Base-by-base conservation (phyloP, 2,113 vertebrate genomes). In the Piaya cayana region DNA sequence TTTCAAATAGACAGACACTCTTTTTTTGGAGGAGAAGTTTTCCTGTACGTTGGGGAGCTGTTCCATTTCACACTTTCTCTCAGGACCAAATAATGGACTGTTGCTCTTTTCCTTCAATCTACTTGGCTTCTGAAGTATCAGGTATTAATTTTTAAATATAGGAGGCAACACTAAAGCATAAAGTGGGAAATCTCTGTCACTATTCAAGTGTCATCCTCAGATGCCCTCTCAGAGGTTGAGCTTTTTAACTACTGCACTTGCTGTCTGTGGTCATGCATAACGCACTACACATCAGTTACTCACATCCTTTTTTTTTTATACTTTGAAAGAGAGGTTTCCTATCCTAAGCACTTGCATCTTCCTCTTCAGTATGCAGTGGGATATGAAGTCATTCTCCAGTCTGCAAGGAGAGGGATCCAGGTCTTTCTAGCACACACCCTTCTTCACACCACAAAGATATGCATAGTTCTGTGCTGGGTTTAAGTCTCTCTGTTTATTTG, bases 401-500 rank as follows among this genome's bases (percentile, higher is more conserved):
- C 17, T 43, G 18, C 16, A 76, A 65, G 14, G 7, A 69, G 30
- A 65, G 87, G 42, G 14, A 74, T 3, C 1, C 12, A 42, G 8
- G 21, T 39, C 30, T 39, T 72, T 64, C 36, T 60, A 76, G 22
- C 9, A 79, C 1, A 9, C 8, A 47, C 6, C 1, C 30, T 74
- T 79, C 37, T 81, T 79, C 32, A 87, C 25, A 86, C 18, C 37
- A 32, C 8, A 21, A 71, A 71, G 39, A 45, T 34, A 50, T 34
- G 34, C 8, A 68, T 53, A 84, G 5, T 67, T 68, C 26, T 75
- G 36, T 39, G 22, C 8, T 64, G 20, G 2, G 7, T 36, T 90
- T 15, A 82, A 71, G 71, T 56, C 9, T 53, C 8, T 58, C 26
- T 1, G 5, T 4, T 23, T 1, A 0, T 22, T 67, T 36, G 79